Evolutionary conservation across 2,797 vertebrate species (phyloP).

Genomic region (Capromys pilorides): DNA sequence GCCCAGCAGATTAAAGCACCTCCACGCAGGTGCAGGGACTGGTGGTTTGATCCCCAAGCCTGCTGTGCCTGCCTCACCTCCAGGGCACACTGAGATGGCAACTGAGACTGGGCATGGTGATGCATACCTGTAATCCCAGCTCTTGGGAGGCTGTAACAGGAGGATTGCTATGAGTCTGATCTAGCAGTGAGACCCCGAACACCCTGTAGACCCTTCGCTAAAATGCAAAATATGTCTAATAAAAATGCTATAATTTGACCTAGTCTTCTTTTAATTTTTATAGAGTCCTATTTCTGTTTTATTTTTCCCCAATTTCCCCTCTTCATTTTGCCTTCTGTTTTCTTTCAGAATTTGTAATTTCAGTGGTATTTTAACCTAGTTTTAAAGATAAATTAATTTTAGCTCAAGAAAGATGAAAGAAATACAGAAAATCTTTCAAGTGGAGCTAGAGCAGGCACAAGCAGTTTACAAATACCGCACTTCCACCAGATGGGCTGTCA

Average conservation of each 20-base stretch:
- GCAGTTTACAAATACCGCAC: background rate
- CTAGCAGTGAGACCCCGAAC: too few relatives aligned
- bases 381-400: background rate
- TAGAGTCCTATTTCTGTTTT: background rate
- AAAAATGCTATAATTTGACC: background rate
- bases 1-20: too few relatives aligned
- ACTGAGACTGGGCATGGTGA: too few relatives aligned
- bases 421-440: background rate
- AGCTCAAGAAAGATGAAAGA: background rate
- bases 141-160: too few relatives aligned
- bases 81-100: too few relatives aligned
- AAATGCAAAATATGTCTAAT: background rate
- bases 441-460: background rate
- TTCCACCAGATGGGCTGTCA: rapidly evolving
- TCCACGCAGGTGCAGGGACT: too few relatives aligned
- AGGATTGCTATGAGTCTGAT: too few relatives aligned
- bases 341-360: background rate
- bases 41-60: too few relatives aligned
- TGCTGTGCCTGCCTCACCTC: too few relatives aligned
- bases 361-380: background rate
- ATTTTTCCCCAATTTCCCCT: background rate
- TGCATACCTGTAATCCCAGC: too few relatives aligned
- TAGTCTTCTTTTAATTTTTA: background rate
- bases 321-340: background rate
- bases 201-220: too few relatives aligned